Evolutionary conservation across 2,113 vertebrate genomes (phyloP).

Genomic region (Campylomormyrus numenius): DNA sequence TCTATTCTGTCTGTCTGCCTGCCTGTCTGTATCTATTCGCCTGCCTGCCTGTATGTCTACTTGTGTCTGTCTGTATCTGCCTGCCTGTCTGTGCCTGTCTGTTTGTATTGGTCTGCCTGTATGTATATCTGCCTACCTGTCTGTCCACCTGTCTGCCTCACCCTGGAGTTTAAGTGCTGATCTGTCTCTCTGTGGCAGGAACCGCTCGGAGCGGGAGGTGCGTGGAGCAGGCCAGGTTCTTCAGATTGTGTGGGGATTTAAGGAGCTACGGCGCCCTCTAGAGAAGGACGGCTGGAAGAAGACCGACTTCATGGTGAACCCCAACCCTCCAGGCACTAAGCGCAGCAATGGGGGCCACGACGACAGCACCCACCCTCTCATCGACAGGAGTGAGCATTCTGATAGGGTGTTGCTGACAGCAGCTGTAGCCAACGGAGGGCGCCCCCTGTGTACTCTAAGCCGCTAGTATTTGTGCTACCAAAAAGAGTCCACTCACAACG

Average conservation of each 20-base stretch:
- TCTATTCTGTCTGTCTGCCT: not conserved
- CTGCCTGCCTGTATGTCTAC: no score
- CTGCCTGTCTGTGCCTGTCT: not conserved
- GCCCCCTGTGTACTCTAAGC: not conserved
- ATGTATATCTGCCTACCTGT: not conserved
- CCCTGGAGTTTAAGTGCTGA: no score
- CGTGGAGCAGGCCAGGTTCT: conserved; percentile 79
- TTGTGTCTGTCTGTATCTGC: no score
- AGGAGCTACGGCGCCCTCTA: conserved; percentile 83
- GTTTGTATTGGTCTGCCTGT: not conserved
- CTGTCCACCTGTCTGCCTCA: not conserved
- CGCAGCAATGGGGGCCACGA: conserved; percentile 77
- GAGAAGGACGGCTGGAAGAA: conserved; percentile 98
- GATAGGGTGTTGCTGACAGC: not conserved
- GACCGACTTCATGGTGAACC: conserved; percentile 82
- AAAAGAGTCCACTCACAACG: not conserved
- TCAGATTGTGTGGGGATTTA: conserved; percentile 89
- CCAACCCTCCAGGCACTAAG: conserved; percentile 66
- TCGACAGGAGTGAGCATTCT: conserved; percentile 68
- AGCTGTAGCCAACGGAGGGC: not conserved
- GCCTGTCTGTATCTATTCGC: not conserved
- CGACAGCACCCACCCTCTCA: conserved; percentile 88
- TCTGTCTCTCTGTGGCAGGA: conserved; percentile 51
- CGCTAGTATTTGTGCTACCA: not conserved
- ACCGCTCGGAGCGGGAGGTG: conserved; percentile 88